A percentile compares a stretch with the other conserved stretches of the same genome.
phyloP scores from a whole-genome alignment of 2,888 invertebrate genomes.

The Salpingus planirostris region DNA sequence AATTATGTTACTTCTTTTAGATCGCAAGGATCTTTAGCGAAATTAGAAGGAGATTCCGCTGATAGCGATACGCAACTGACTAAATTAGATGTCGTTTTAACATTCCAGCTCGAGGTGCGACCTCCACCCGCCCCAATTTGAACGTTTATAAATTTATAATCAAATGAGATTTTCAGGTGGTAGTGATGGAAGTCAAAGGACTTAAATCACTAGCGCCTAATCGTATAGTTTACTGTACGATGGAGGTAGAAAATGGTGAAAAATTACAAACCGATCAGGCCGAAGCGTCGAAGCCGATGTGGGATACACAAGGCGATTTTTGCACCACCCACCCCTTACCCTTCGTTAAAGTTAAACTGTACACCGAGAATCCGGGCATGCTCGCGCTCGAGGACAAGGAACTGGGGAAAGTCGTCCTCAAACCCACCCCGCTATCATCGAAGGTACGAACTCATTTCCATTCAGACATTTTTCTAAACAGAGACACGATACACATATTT shows the following conservation, averaged over 20 bases:
- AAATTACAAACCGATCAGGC: conserved; percentile 99
- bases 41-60: conserved; percentile 89
- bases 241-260: conserved; percentile 99
- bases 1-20: conserved; percentile 51
- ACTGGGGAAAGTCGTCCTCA: conserved; percentile 83
- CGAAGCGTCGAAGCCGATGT: conserved; percentile 98
- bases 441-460: too few species aligned
- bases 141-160: too few species aligned
- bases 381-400: conserved; percentile 98
- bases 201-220: conserved; percentile 93
- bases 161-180: conserved; percentile 83
- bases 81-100: conserved; percentile 96
- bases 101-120: conserved; percentile 96
- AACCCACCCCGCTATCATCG: conserved; percentile 78
- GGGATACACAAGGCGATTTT: conserved; percentile 99
- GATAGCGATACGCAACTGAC: conserved; percentile 93
- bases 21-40: conserved; percentile 86
- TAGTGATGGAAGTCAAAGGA: conserved; percentile 99
- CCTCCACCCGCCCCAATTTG: too few species aligned
- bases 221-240: conserved; percentile 98
- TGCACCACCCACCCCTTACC: conserved; percentile 96
- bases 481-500: too few species aligned
- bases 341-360: conserved; percentile 94
- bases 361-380: conserved; percentile 95
- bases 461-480: too few species aligned